Conservation (phyloP, 2,888 invertebrate species). For the Mythimna albipuncta region DNA sequence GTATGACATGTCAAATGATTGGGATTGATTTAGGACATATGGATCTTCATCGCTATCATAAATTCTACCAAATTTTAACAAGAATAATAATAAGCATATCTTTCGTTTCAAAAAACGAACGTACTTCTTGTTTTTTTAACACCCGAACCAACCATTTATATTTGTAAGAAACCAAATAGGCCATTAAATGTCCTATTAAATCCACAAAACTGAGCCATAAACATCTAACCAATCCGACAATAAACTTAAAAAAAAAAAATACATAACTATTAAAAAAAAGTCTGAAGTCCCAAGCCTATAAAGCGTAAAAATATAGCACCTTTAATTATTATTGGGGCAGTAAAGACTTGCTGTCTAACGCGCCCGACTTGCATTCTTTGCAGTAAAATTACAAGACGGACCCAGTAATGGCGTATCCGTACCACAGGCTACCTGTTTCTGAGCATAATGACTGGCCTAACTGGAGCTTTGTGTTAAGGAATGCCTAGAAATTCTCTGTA, state of each 20-base stretch:
- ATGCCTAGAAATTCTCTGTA: constrained; percentile 64
- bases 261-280: constrained; percentile 22
- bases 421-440: constrained; percentile 78
- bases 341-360: constrained; percentile 48
- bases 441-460: constrained; percentile 82
- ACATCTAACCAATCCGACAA: constrained; percentile 18
- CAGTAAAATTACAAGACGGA: constrained; percentile 59
- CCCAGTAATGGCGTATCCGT: constrained; percentile 54
- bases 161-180: constrained; percentile 12
- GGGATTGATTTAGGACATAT: not conserved
- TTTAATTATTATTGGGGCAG: constrained; percentile 56
- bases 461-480: constrained; percentile 79
- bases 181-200: constrained; percentile 17
- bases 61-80: too few relatives aligned
- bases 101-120: not conserved
- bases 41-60: not conserved
- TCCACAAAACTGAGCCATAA: constrained; percentile 32
- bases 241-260: constrained; percentile 18
- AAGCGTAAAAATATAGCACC: constrained; percentile 53
- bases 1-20: not conserved
- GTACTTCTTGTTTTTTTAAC: not conserved
- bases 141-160: not conserved
- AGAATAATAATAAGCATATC: too few relatives aligned
- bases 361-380: constrained; percentile 53
- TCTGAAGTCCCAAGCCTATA: constrained; percentile 19